phyloP scores from a whole-genome alignment of 2,113 vertebrate species.

The Pygathrix nemaeus region DNA sequence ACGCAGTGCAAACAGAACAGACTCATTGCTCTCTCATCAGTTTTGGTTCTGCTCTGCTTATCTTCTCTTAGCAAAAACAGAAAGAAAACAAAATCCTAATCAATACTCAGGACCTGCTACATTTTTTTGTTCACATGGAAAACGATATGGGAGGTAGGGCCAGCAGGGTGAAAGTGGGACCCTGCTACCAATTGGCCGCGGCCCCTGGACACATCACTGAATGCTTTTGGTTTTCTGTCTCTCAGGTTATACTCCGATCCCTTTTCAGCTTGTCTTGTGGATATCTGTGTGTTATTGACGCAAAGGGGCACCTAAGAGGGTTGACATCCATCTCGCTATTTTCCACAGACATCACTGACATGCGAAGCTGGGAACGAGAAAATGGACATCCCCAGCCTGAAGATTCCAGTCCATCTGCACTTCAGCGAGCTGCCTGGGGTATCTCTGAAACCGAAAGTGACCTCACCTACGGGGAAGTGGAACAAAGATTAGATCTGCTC shows the following conservation, averaged over 20 bases:
- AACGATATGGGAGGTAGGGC: fast-evolving
- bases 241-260: neutral
- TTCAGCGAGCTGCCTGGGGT: constrained; percentile 87
- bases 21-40: neutral
- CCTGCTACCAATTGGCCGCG: neutral
- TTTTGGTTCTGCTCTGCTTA: neutral
- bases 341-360: constrained; percentile 86
- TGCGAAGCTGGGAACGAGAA: constrained; percentile 88
- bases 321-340: constrained; percentile 45
- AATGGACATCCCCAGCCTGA: constrained; percentile 84
- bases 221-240: neutral
- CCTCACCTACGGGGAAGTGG: constrained; percentile 95
- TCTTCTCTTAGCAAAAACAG: neutral
- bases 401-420: constrained; percentile 85
- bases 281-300: neutral
- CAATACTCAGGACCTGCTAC: neutral
- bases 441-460: constrained; percentile 94
- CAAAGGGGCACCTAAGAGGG: neutral
- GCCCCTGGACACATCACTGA: neutral
- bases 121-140: neutral
- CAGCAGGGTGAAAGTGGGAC: neutral
- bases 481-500: constrained; percentile 95
- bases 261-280: neutral
- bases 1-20: neutral
- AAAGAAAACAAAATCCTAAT: neutral